Evolutionary conservation across 2,888 invertebrate genomes (phyloP).

Genomic region (Ariolimax columbianus): DNA sequence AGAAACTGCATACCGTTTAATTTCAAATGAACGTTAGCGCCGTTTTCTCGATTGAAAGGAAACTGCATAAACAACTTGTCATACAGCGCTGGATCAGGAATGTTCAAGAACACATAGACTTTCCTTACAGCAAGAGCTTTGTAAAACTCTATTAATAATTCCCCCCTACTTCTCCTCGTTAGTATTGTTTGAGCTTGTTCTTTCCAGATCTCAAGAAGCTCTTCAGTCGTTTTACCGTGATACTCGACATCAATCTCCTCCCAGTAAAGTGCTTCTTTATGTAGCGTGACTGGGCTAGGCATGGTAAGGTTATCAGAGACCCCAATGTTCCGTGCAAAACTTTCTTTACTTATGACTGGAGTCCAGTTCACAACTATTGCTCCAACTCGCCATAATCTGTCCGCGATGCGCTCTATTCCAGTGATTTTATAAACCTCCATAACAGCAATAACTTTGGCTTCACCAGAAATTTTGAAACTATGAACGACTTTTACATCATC

Average conservation of each 20-base stretch:
- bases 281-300: background rate
- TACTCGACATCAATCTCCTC: background rate
- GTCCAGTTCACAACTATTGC: background rate
- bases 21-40: background rate
- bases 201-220: background rate
- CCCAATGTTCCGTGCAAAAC: conserved; percentile 2
- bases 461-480: background rate
- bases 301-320: background rate
- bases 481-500: background rate
- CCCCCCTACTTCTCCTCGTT: background rate
- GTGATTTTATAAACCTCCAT: background rate
- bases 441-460: background rate
- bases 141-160: background rate
- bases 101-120: background rate
- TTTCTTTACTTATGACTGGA: background rate
- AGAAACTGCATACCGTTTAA: background rate
- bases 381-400: background rate
- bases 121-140: background rate
- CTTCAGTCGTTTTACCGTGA: background rate
- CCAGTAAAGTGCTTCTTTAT: background rate
- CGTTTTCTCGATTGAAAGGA: background rate
- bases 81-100: background rate
- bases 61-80: background rate
- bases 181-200: background rate
- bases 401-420: background rate